Evolutionary conservation across 2,797 vertebrate genomes (phyloP).

Genomic region (Crotalus adamanteus): DNA sequence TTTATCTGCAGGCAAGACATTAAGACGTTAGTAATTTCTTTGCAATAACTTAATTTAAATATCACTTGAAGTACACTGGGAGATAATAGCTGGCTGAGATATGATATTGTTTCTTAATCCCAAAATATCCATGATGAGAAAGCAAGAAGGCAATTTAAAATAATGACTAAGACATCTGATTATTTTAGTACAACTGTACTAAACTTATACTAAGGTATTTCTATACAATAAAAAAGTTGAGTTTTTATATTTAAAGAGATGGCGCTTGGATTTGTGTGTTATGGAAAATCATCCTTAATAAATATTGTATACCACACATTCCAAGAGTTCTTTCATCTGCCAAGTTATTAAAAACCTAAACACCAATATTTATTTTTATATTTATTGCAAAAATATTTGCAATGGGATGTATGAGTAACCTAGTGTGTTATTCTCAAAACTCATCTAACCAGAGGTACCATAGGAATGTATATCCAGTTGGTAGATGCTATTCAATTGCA

Average conservation of each 20-base stretch:
- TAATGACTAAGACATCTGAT: neutral
- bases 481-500: neutral
- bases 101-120: neutral
- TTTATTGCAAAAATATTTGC: neutral
- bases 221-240: neutral
- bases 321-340: neutral
- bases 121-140: neutral
- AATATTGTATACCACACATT: neutral
- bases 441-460: neutral
- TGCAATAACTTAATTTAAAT: neutral
- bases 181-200: neutral
- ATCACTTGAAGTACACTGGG: neutral
- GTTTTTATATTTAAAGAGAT: neutral
- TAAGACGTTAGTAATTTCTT: neutral
- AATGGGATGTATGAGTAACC: neutral
- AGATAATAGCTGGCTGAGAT: neutral
- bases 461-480: neutral
- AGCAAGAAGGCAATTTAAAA: neutral
- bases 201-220: neutral
- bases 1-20: neutral
- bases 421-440: neutral
- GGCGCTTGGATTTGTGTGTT: neutral
- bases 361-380: neutral
- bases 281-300: neutral
- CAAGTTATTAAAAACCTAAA: neutral